A percentile compares a stretch with the other conserved stretches of the same genome.
Conservation (phyloP, 1,140 invertebrate genomes). For the Drosophila erecta region DNA sequence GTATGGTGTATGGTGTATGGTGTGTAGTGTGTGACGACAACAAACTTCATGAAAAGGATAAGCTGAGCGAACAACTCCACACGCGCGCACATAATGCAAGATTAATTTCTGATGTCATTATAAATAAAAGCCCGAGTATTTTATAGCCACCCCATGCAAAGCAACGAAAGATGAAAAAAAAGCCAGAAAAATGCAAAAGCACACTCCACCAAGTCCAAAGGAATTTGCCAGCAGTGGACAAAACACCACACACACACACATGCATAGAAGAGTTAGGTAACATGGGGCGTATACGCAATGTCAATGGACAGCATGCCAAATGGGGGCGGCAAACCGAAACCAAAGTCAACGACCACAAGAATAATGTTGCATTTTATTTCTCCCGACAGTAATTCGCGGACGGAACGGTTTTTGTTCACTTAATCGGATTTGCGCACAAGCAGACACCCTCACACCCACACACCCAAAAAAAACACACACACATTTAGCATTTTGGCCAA, state of each 20-base stretch:
- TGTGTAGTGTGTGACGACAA: slow-evolving; percentile 39
- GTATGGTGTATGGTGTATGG: slow-evolving; percentile 10
- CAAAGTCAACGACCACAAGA: slow-evolving; percentile 72
- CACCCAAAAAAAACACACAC: slow-evolving; percentile 4
- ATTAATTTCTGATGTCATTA: slow-evolving; percentile 82
- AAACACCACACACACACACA: slow-evolving; percentile 2
- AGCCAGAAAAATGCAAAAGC: neutral
- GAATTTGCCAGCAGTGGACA: slow-evolving; percentile 21
- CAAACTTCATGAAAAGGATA: slow-evolving; percentile 78
- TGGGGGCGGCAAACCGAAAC: slow-evolving; percentile 17
- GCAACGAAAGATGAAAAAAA: neutral
- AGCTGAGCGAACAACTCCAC: slow-evolving; percentile 58
- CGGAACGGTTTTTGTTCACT: slow-evolving; percentile 69
- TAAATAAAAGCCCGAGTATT: slow-evolving; percentile 80
- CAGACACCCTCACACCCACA: slow-evolving; percentile 7
- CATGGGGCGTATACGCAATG: slow-evolving; percentile 64
- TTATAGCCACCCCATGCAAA: slow-evolving; percentile 46
- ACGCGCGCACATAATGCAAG: slow-evolving; percentile 75
- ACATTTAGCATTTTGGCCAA: neutral
- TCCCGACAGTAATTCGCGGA: slow-evolving; percentile 76
- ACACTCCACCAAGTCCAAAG: neutral
- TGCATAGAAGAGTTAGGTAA: slow-evolving; percentile 49
- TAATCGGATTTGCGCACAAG: slow-evolving; percentile 70
- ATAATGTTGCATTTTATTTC: slow-evolving; percentile 82
- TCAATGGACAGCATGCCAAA: slow-evolving; percentile 1